A percentile compares a stretch with the other conserved stretches of the same genome.
phyloP scores from a whole-genome alignment of 37 sponge, comb jelly and placozoan genomes.

The Halisarca cf. caerulea region DNA sequence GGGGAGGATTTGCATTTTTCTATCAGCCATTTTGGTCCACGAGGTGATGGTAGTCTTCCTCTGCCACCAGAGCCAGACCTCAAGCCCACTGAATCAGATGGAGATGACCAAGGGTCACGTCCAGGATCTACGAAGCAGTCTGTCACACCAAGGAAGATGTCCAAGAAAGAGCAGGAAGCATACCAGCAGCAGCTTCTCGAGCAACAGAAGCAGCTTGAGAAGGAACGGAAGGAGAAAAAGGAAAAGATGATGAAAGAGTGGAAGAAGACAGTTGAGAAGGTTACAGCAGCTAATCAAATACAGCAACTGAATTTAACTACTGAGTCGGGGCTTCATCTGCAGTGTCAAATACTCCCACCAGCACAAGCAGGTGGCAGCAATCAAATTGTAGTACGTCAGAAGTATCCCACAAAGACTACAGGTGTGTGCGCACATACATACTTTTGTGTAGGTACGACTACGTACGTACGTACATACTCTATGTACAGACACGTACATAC shows the following conservation, averaged over 20 bases:
- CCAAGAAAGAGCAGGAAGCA: constrained; percentile 66
- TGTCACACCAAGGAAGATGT: constrained; percentile 44
- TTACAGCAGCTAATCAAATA: constrained; percentile 5
- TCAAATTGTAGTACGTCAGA: constrained; percentile 47
- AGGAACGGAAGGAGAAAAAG: constrained; percentile 23
- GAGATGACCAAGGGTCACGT: constrained; percentile 1
- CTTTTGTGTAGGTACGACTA: background rate
- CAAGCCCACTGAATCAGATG: background rate
- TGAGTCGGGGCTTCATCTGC: constrained; percentile 56
- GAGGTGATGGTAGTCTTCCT: constrained; percentile 49
- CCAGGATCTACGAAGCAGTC: constrained; percentile 33
- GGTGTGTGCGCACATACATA: background rate
- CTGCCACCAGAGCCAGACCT: constrained; percentile 32
- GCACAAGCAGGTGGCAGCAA: constrained; percentile 34
- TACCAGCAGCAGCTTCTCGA: constrained; percentile 54
- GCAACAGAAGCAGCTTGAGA: constrained; percentile 58
- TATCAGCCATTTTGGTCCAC: constrained; percentile 68
- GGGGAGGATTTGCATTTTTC: constrained; percentile 34
- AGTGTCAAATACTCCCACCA: constrained; percentile 27
- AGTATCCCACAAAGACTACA: constrained; percentile 26
- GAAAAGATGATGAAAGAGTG: constrained; percentile 14
- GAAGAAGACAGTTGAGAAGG: constrained; percentile 5
- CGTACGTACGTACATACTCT: background rate
- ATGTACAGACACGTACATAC: too few relatives aligned
- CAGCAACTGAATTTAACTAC: constrained; percentile 61